Percentiles rank a stretch among this genome's conserved stretches.
These are phyloP conservation scores for Phycodurus eques DNA, from an alignment of 2,113 vertebrate species.

Conservation along the genomic window DNA sequence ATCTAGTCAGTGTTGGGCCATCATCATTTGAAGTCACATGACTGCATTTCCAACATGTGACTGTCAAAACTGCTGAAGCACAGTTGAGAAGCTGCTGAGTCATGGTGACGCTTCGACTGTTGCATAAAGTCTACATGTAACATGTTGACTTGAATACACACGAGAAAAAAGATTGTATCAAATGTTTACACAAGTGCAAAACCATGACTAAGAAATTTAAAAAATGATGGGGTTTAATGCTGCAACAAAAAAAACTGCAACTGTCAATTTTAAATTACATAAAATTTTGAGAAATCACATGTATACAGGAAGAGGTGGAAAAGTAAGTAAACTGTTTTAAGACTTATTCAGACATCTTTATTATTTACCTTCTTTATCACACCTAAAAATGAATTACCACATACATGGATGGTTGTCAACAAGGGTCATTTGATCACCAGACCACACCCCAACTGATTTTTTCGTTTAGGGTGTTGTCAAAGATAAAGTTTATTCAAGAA, in stretches of 20 bases:
- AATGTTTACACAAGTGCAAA: not conserved
- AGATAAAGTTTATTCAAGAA: too few relatives aligned
- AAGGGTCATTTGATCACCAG: too few relatives aligned
- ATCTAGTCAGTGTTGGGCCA: not conserved
- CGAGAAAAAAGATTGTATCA: not conserved
- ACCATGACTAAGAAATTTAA: not conserved
- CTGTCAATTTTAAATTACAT: not conserved
- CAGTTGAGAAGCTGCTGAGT: constrained; percentile 16
- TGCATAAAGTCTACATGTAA: constrained; percentile 2
- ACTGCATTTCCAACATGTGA: constrained; percentile 19
- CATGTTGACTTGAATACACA: not conserved
- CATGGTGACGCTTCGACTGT: not conserved
- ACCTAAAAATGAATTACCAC: too few relatives aligned
- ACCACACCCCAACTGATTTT: too few relatives aligned
- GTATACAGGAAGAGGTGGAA: not conserved
- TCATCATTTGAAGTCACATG: not conserved
- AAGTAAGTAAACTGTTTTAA: not conserved
- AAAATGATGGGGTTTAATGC: not conserved
- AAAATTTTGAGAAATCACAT: not conserved
- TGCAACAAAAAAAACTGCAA: not conserved
- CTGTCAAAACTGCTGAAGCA: constrained; percentile 37
- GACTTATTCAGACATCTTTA: not conserved
- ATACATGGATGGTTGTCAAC: too few relatives aligned
- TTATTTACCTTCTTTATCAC: not conserved
- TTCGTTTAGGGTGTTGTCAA: too few relatives aligned